A percentile compares a stretch with the other conserved stretches of the same genome.
Conservation (phyloP, 1,140 invertebrate species). For the Oedothorax gibbosus region DNA sequence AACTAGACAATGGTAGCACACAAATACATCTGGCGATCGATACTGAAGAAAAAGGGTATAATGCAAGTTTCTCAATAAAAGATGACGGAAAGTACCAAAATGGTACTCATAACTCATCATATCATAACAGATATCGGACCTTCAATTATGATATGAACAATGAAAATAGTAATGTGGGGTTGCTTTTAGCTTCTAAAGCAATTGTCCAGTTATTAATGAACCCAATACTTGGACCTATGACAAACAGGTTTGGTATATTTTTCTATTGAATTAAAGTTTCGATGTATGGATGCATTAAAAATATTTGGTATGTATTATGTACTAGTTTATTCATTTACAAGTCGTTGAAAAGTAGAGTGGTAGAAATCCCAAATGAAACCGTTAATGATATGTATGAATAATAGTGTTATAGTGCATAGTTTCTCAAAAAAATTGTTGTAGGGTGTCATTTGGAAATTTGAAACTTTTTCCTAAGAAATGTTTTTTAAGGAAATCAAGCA, state of each 20-base stretch:
- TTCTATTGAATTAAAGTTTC: background rate
- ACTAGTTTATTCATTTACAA: background rate
- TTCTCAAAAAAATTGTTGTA: too few relatives aligned
- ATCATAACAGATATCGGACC: background rate
- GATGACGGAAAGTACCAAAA: background rate
- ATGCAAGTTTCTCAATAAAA: background rate
- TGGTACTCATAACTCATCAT: background rate
- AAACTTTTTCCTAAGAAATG: too few relatives aligned
- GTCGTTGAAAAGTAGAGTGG: background rate
- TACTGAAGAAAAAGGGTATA: constrained; percentile 1
- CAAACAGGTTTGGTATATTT: constrained; percentile 69
- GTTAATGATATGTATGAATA: background rate
- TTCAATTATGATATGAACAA: constrained; percentile 63
- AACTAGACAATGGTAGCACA: constrained; percentile 62
- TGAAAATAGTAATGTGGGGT: constrained; percentile 82
- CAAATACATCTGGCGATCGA: constrained; percentile 38
- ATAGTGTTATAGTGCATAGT: too few relatives aligned
- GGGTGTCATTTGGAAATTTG: too few relatives aligned
- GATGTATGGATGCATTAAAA: background rate
- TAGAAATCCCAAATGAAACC: background rate
- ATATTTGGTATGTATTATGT: background rate
- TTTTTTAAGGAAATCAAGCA: too few relatives aligned
- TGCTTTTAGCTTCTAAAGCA: constrained; percentile 87
- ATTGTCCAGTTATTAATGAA: constrained; percentile 87
- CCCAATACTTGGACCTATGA: constrained; percentile 82